Conservation (phyloP, 2,888 invertebrate species). For the Torymus texanus region DNA sequence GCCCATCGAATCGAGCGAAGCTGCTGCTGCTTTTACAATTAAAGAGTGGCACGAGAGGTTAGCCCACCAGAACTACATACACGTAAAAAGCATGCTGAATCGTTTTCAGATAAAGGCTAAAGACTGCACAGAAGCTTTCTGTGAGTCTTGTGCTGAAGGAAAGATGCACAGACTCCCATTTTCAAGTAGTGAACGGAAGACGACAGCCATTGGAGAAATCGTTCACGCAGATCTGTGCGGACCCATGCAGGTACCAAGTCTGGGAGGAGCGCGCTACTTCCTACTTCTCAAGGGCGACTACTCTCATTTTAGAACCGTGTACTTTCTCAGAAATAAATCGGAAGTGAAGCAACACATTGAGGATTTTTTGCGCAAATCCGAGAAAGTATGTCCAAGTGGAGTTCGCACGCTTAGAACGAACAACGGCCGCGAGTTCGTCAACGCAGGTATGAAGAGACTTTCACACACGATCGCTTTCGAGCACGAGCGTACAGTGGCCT, state of each 20-base stretch:
- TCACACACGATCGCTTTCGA: constrained; percentile 18
- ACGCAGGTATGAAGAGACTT: not conserved
- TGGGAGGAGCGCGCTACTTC: not conserved
- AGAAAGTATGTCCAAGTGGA: not conserved
- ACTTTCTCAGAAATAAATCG: not conserved
- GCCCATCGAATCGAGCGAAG: too few species aligned
- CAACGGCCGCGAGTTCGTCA: constrained; percentile 9
- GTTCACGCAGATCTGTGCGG: not conserved
- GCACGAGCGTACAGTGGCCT: constrained; percentile 48
- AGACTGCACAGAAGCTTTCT: too few species aligned
- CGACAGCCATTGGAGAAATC: not conserved
- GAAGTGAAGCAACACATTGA: not conserved
- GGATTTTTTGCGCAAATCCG: not conserved
- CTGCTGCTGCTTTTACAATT: too few species aligned
- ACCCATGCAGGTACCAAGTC: not conserved
- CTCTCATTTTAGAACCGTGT: not conserved
- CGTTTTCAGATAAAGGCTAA: too few species aligned
- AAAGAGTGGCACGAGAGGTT: too few species aligned
- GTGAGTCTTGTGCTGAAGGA: too few species aligned
- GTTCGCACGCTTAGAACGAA: not conserved
- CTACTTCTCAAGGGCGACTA: not conserved
- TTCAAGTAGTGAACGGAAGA: not conserved
- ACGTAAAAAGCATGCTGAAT: too few species aligned
- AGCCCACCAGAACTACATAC: too few species aligned
- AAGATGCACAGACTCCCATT: not conserved